phyloP scores from a whole-genome alignment of 2,113 vertebrate species.

The Chaetura pelagica region DNA sequence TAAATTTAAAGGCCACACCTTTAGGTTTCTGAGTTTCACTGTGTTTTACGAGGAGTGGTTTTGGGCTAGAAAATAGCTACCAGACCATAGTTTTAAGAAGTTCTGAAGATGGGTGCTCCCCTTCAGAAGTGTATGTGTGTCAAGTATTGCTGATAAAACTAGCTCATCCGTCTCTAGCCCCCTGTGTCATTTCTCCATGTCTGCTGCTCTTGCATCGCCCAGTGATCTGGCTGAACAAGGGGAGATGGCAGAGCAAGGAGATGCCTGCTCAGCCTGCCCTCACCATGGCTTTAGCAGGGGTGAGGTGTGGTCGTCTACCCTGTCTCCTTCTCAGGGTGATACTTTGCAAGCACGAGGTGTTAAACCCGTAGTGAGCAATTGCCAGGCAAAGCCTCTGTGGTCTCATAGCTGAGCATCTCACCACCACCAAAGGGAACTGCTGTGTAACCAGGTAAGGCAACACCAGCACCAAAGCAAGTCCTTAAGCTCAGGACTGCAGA shows the following conservation, averaged over 20 bases:
- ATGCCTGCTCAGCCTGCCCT: not conserved
- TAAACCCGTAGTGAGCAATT: not conserved
- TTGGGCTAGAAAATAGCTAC: not conserved
- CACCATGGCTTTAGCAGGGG: fast-evolving
- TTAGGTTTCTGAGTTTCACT: not conserved
- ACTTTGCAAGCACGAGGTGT: not conserved
- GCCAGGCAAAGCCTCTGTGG: not conserved
- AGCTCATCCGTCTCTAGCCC: not conserved
- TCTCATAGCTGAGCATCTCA: not conserved
- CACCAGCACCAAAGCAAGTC: not conserved
- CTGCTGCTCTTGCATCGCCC: fast-evolving
- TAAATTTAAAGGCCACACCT: not conserved
- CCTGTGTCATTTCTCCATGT: not conserved
- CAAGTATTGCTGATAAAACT: not conserved
- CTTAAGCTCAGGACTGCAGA: not conserved
- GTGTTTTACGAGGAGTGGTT: not conserved
- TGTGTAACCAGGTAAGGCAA: not conserved
- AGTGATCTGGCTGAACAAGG: fast-evolving
- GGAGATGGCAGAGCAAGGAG: not conserved
- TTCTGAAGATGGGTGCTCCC: not conserved
- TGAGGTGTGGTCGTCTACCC: not conserved
- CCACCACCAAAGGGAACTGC: fast-evolving
- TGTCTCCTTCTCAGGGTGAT: fast-evolving
- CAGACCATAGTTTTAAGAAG: slow-evolving; percentile 6
- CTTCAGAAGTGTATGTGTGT: not conserved